These are phyloP conservation scores for Eremobia ochroleuca DNA, from an alignment of 2,888 invertebrate genomes.

Conservation along the genomic window DNA sequence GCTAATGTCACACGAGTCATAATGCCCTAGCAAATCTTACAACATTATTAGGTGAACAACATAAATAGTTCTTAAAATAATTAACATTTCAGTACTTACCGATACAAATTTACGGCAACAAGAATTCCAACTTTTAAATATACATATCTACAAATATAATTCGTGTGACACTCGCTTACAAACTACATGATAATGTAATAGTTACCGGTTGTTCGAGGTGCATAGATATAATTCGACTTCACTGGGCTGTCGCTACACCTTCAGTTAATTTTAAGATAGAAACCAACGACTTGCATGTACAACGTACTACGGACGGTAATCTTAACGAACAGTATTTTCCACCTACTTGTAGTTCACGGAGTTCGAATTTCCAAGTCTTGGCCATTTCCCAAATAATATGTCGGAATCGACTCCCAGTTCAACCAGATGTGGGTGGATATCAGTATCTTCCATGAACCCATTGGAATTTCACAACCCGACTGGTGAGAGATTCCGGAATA, in stretches of 20 bases:
- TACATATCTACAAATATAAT: constrained; percentile 27
- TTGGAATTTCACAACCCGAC: constrained; percentile 34
- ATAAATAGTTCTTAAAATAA: constrained; percentile 35
- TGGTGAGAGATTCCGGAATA: constrained; percentile 4
- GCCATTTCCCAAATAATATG: constrained; percentile 53
- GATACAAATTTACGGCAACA: constrained; percentile 19
- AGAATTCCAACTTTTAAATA: constrained; percentile 30
- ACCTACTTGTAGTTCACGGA: constrained; percentile 30
- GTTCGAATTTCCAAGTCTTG: constrained; percentile 45
- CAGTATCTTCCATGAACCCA: constrained; percentile 34
- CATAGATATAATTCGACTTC: constrained; percentile 67
- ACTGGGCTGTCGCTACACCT: constrained; percentile 63
- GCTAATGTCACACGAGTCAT: constrained; percentile 58
- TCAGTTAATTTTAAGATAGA: constrained; percentile 63
- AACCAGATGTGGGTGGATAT: constrained; percentile 48
- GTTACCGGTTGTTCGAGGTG: constrained; percentile 76
- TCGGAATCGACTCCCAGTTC: constrained; percentile 31
- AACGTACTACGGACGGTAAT: constrained; percentile 13
- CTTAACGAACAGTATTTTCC: constrained; percentile 4
- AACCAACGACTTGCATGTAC: constrained; percentile 41
- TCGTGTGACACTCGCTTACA: constrained; percentile 58
- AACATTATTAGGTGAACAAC: constrained; percentile 24
- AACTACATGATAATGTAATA: constrained; percentile 66
- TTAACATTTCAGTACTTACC: constrained; percentile 29
- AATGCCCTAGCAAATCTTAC: constrained; percentile 8